These are phyloP conservation scores for Drosophila pseudoananassae DNA, from an alignment of 1,140 invertebrate species.

Conservation along the genomic window DNA sequence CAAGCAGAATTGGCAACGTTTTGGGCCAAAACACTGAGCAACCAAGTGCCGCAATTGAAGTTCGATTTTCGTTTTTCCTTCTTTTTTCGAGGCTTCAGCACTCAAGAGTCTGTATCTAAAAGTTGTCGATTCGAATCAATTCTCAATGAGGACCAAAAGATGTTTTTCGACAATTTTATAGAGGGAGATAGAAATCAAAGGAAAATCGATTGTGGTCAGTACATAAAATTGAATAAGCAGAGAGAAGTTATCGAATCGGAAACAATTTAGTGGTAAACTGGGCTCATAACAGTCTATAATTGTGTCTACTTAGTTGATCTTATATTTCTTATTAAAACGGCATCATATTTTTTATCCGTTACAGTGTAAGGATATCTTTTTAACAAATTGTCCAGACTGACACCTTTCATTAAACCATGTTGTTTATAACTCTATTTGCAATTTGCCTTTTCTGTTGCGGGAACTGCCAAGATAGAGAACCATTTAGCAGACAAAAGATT, in stretches of 20 bases:
- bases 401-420: conserved; percentile 36
- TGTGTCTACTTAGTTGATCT: not conserved
- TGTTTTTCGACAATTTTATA: not conserved
- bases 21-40: conserved; percentile 60
- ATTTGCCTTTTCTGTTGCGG: conserved; percentile 22
- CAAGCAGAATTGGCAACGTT: conserved; percentile 63
- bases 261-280: not conserved
- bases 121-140: conserved; percentile 50
- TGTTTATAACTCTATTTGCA: conserved; percentile 40
- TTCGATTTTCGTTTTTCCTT: conserved; percentile 21
- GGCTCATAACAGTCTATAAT: not conserved
- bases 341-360: conserved; percentile 1
- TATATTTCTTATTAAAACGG: conserved; percentile 20
- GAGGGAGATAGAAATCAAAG: not conserved
- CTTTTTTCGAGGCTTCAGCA: conserved; percentile 31
- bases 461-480: conserved; percentile 27
- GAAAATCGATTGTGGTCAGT: conserved; percentile 22
- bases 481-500: conserved; percentile 49
- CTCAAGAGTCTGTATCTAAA: conserved; percentile 13
- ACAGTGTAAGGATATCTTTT: conserved; percentile 17
- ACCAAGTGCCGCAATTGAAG: conserved; percentile 59
- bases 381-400: conserved; percentile 5
- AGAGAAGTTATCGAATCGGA: not conserved
- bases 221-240: conserved; percentile 4
- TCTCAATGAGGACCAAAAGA: conserved; percentile 26